Evolutionary conservation across 2,113 vertebrate species (phyloP).

Genomic region (Tichodroma muraria): DNA sequence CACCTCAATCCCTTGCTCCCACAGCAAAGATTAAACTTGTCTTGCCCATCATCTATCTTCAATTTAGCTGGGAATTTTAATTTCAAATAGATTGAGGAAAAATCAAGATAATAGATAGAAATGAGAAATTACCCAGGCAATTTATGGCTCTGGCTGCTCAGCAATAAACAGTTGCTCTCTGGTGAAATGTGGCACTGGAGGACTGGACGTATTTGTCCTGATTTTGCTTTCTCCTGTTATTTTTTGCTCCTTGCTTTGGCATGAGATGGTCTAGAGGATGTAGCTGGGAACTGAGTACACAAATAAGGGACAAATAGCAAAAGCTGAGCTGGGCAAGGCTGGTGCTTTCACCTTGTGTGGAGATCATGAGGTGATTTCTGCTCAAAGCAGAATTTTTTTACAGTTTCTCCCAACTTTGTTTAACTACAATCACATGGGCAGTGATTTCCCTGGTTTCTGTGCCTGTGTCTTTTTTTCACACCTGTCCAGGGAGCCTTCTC

Average conservation of each 20-base stretch:
- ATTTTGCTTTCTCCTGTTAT: background rate
- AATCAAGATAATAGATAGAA: slow-evolving; percentile 23
- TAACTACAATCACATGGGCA: fast-evolving
- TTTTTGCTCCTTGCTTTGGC: background rate
- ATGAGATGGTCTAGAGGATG: background rate
- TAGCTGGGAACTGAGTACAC: background rate
- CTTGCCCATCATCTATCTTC: background rate
- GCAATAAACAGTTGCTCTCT: background rate
- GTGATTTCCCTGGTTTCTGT: background rate
- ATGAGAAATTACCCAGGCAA: background rate
- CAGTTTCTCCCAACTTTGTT: background rate
- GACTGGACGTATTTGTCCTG: background rate
- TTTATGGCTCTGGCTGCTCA: background rate
- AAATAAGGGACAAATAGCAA: background rate
- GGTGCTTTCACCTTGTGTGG: background rate
- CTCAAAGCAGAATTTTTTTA: background rate
- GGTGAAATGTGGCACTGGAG: background rate
- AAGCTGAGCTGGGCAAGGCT: background rate
- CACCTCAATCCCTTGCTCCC: background rate
- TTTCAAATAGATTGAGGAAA: slow-evolving; percentile 1
- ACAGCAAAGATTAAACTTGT: slow-evolving; percentile 36
- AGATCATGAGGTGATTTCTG: background rate
- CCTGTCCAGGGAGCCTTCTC: background rate
- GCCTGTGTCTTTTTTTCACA: background rate
- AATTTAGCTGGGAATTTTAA: slow-evolving; percentile 27